Base-by-base conservation (phyloP, 30 jellyfish, hydroid and myxozoan species). In the Pelagia noctiluca region DNA sequence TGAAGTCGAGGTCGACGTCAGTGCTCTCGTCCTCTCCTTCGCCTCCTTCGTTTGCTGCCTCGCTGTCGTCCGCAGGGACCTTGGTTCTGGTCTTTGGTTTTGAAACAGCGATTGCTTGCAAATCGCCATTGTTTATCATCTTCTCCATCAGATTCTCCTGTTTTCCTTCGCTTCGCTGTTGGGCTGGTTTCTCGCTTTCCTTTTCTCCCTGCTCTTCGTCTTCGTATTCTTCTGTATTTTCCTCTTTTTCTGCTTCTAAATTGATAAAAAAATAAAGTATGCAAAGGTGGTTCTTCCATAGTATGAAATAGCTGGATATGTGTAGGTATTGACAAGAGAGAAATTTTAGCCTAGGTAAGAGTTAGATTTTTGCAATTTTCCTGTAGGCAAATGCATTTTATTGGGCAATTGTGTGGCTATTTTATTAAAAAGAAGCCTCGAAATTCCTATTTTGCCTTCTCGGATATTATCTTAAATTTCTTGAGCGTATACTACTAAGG, bases 161-260 rank as follows among this genome's bases (percentile, higher is more conserved):
- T 38, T 63, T 46, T 8, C 64, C 65, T 3, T 34, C 12, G 22
- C 78, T 53, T 50, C 75, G 36, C 38, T 83, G 84, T 49, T 82
- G 78, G 21, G 50, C 94, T 70, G 84, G 84, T 29, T 72, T 63
- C 25, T 66, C 76, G 0, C 54, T 60, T 16, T 57, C 31, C 7
- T 83, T 77, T 3, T 25, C 76, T 22, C 52, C 68, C 47, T 67
- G 29, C 34, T 83, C 94, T 57, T 57, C 86, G 60, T 83, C 94
- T 62, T 83, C 94, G 31, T 83, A 83, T 35, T 83, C 72, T 63
- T 83, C 94, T 0, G 94, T 88, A 53, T 72, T 71, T 57, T 71
- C 94, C 0, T 77, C 62, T 52, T 68, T 35, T 29, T 83, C 94
- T 35, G 54, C 54, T 47, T 72, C n/a, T n/a, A n/a, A n/a, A n/a